Evolutionary conservation across 2,113 vertebrate genomes (phyloP).

Genomic region (Myotis brandtii): DNA sequence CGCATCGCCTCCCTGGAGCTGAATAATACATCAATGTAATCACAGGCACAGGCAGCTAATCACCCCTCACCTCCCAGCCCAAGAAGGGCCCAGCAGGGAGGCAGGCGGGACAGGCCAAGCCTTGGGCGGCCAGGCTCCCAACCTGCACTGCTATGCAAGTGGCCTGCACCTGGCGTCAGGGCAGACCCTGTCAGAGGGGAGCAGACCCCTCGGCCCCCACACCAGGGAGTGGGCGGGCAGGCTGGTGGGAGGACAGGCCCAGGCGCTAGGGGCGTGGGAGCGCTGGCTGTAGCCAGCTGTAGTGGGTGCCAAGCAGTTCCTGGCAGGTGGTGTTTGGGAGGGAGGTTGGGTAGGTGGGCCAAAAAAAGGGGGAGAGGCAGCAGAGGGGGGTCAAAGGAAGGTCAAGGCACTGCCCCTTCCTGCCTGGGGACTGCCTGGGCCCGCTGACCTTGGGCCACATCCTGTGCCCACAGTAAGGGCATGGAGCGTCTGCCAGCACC

Average conservation of each 20-base stretch:
- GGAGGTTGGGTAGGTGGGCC: conserved; percentile 16
- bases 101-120: conserved; percentile 41
- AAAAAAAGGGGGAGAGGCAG: not conserved
- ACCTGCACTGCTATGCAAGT: not conserved
- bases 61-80: conserved; percentile 62
- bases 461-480: conserved; percentile 60
- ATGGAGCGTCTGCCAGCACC: not conserved
- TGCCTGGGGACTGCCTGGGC: conserved; percentile 6
- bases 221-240: conserved; percentile 14
- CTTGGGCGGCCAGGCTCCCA: conserved; percentile 25
- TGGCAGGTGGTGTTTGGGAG: conserved; percentile 66
- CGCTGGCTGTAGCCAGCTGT: conserved; percentile 64
- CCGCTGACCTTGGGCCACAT: conserved; percentile 64
- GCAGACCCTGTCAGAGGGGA: conserved; percentile 32
- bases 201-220: not conserved
- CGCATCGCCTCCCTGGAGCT: conserved; percentile 73
- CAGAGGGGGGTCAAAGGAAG: conserved; percentile 12
- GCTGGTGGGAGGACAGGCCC: conserved; percentile 7
- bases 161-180: conserved; percentile 55
- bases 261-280: conserved; percentile 49
- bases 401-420: not conserved
- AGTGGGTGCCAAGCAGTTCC: conserved; percentile 38
- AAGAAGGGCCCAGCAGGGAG: conserved; percentile 36
- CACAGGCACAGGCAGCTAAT: conserved; percentile 79
- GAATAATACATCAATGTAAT: conserved; percentile 84